Evolutionary conservation across 2,797 vertebrate species (phyloP), one percentile per base, ranked within the genome.

Genomic region (Loriculus beryllinus): DNA sequence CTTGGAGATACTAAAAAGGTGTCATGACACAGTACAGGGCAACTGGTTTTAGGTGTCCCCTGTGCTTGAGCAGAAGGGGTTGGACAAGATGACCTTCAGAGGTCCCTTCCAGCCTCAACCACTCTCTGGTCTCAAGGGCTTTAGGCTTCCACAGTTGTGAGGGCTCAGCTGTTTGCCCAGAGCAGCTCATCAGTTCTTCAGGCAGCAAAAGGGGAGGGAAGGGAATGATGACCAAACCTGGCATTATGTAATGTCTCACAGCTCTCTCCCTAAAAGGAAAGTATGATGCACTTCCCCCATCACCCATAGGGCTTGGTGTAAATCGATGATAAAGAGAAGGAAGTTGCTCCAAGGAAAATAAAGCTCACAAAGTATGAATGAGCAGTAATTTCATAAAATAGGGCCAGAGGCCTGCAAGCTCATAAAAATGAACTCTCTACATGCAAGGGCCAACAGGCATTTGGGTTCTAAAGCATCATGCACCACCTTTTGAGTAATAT

Each of bases 171-270:
- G 51, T 28, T 12, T 25, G 56, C 31, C 12, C 69, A 51, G 35
- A 75, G 74, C 48, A 75, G 82, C 64, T 48, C 14, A 6, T 10
- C 3, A 3, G 11, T 18, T 92, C n/a, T 62, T 49, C 37, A 60
- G 63, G 63, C 63, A 52, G 40, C 62, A 85, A 22, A 78, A 39
- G 37, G 37, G 10, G 12, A 12, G 37, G n/a, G 21, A 33, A 33
- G 54, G n/a, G n/a, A 57, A 57, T 6, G n/a, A 23, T 57, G n/a
- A 54, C 3, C 47, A 40, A 86, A 60, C 20, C 48, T 90, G 82
- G 84, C 62, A 70, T 95, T 94, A 96, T 72, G 84, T 92, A 86
- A 96, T 78, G 88, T 93, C 91, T 88, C 65, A 4, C 65, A 75
- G 62, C 71, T 59, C 37, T 39, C 37, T 39, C 37, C 65, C 69